Percentiles rank a stretch among this genome's conserved stretches.
Conservation (phyloP, 2,113 vertebrate genomes). For the Oncorhynchus nerka region DNA sequence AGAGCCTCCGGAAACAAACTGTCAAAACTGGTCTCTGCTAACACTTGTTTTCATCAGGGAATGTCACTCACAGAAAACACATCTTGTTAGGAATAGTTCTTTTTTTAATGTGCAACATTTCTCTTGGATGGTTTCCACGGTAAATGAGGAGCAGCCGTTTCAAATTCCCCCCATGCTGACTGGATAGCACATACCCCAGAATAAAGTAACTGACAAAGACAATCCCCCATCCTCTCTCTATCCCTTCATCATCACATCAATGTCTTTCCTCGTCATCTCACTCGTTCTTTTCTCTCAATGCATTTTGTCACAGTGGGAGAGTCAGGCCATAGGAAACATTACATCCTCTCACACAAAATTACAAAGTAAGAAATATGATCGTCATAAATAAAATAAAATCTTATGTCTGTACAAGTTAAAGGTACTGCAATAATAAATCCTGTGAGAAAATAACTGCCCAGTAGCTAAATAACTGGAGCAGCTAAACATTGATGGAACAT, state of each 20-base stretch:
- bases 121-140: conserved; percentile 61
- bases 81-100: conserved; percentile 60
- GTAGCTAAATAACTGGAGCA: conserved; percentile 30
- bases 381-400: conserved; percentile 67
- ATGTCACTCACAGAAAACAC: not conserved
- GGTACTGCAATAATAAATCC: conserved; percentile 38
- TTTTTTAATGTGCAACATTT: conserved; percentile 75
- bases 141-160: conserved; percentile 63
- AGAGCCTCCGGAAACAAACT: not conserved
- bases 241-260: not conserved
- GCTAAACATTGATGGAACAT: conserved; percentile 26
- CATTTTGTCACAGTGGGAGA: conserved; percentile 36
- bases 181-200: conserved; percentile 61
- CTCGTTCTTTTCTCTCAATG: not conserved
- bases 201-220: conserved; percentile 63
- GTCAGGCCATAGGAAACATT: conserved; percentile 37
- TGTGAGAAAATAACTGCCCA: conserved; percentile 25
- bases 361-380: conserved; percentile 28
- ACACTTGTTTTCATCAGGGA: not conserved
- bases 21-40: not conserved
- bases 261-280: not conserved
- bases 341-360: conserved; percentile 30
- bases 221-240: conserved; percentile 16
- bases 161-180: conserved; percentile 35
- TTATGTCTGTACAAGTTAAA: conserved; percentile 70